Conservation (phyloP, 2,797 vertebrate species). For the Acomys russatus region DNA sequence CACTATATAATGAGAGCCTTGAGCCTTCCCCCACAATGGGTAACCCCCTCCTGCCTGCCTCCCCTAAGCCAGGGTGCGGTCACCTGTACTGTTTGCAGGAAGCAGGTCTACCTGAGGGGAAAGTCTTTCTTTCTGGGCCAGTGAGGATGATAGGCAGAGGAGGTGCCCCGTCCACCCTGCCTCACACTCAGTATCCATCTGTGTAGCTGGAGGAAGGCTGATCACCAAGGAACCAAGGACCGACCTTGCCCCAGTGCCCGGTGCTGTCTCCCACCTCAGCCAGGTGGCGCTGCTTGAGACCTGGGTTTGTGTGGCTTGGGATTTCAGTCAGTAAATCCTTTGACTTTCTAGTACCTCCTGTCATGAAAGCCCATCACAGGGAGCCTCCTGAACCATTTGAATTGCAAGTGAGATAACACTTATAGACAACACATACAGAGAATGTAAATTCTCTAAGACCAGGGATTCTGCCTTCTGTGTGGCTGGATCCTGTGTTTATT, state of each 20-base stretch:
- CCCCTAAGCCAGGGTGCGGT: neutral
- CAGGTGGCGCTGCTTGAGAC: neutral
- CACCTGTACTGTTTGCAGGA: neutral
- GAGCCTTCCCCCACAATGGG: neutral
- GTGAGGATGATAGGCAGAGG: neutral
- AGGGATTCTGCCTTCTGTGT: neutral
- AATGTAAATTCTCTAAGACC: neutral
- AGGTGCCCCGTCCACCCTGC: neutral
- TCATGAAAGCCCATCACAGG: neutral
- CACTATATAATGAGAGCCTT: neutral
- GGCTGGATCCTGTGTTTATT: neutral
- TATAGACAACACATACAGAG: neutral
- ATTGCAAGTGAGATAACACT: neutral
- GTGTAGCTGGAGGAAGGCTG: fast-evolving
- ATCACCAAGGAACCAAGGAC: neutral
- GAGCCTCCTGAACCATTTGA: neutral
- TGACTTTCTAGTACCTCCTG: neutral
- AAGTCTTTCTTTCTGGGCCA: neutral
- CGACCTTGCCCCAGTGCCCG: neutral
- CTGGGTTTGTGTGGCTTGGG: neutral
- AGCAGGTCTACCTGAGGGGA: too few relatives aligned
- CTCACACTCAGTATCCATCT: neutral
- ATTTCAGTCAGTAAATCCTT: neutral
- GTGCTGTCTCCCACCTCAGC: neutral
- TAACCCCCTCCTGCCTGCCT: neutral